These are phyloP conservation scores for Lacanobia wlatinum DNA, from an alignment of 2,888 invertebrate genomes.

Conservation along the genomic window DNA sequence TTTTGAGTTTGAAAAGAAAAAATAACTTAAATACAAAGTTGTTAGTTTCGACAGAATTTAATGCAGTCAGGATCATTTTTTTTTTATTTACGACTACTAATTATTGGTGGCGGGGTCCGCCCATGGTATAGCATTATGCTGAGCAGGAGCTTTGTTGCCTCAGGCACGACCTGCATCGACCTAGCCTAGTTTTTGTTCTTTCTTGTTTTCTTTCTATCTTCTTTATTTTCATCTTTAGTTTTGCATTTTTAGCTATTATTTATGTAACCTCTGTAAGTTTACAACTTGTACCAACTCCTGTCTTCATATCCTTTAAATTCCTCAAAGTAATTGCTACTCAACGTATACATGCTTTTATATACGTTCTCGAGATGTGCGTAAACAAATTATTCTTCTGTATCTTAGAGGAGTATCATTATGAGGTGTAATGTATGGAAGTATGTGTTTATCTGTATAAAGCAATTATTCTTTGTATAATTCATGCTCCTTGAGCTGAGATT, in stretches of 20 bases:
- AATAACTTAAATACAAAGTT: no score
- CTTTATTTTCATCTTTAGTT: no score
- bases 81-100: neutral
- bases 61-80: neutral
- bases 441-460: neutral
- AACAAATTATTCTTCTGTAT: constrained; percentile 21
- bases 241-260: neutral
- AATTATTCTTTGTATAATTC: neutral
- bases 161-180: no score
- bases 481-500: neutral
- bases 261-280: neutral
- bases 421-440: neutral
- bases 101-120: no score
- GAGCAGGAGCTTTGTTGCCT: no score
- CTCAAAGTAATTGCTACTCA: constrained; percentile 42
- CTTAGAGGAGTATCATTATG: neutral
- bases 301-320: constrained; percentile 34
- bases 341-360: constrained; percentile 4
- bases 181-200: no score
- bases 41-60: neutral
- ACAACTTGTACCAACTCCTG: constrained; percentile 10
- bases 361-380: neutral
- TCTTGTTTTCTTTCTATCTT: no score
- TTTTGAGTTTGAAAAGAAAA: no score
- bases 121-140: no score